Percentiles rank a stretch among this genome's conserved stretches.
These are phyloP conservation scores for Pammene aurita DNA, from an alignment of 2,888 invertebrate species.

Conservation along the genomic window DNA sequence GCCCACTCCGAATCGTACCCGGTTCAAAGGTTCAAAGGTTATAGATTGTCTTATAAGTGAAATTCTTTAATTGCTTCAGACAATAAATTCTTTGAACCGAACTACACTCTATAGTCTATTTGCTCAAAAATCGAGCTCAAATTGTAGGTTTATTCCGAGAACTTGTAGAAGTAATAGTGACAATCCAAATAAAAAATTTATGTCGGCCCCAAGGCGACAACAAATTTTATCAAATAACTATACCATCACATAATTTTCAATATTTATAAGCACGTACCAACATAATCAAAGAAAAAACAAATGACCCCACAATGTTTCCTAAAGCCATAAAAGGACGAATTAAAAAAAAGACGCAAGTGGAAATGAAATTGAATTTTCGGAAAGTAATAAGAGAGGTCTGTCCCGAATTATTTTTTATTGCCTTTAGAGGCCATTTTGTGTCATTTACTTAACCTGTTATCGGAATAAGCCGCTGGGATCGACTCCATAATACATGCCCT, in stretches of 20 bases:
- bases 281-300: constrained; percentile 35
- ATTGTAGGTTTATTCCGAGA: no score
- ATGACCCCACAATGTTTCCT: constrained; percentile 47
- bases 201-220: background rate
- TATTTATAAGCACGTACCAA: constrained; percentile 32
- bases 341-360: constrained; percentile 53
- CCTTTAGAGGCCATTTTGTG: constrained; percentile 67
- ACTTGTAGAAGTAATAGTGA: background rate
- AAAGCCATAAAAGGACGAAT: constrained; percentile 52
- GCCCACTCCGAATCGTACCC: no score
- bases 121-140: no score
- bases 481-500: constrained; percentile 51
- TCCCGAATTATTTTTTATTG: constrained; percentile 66
- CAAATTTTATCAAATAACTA: background rate
- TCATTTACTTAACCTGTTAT: constrained; percentile 78
- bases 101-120: no score
- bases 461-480: constrained; percentile 59
- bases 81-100: no score
- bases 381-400: constrained; percentile 65
- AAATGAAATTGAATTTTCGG: constrained; percentile 71
- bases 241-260: constrained; percentile 9
- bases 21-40: no score
- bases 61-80: no score
- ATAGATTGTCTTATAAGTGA: no score
- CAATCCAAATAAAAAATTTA: background rate